Percentiles rank a stretch among this genome's conserved stretches.
Conservation (phyloP, 2,113 vertebrate species). For the Megaptera novaeangliae region DNA sequence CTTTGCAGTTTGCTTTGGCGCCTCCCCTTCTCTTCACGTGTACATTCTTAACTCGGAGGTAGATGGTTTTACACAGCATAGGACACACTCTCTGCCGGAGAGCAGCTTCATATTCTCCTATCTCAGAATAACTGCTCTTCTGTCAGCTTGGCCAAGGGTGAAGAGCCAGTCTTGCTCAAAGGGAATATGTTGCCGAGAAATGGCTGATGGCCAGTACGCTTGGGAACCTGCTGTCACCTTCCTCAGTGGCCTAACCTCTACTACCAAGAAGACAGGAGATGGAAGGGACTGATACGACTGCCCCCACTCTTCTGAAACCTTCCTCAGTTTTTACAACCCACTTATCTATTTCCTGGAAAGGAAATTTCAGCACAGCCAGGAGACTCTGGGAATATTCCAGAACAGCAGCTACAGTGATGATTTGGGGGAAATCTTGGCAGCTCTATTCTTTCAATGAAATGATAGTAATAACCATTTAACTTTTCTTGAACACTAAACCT, state of each 20-base stretch:
- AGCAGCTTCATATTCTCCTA: background rate
- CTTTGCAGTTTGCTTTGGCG: no score
- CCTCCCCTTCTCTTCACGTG: background rate
- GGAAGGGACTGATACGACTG: background rate
- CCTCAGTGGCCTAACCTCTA: background rate
- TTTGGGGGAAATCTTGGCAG: background rate
- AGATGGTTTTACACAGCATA: background rate
- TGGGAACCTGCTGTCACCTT: background rate
- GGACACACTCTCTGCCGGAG: background rate
- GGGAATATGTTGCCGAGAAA: background rate
- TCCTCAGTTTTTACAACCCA: background rate
- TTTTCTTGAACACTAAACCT: background rate
- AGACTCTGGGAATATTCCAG: slow-evolving; percentile 1
- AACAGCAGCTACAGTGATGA: background rate
- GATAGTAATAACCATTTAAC: background rate
- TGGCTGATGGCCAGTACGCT: background rate
- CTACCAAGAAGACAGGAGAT: background rate
- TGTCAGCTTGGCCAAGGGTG: background rate
- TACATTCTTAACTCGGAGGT: background rate
- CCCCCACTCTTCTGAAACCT: background rate
- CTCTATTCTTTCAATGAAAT: background rate
- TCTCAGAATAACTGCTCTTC: background rate
- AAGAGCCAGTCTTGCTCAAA: background rate
- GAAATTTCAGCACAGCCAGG: background rate
- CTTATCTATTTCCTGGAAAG: background rate